Percentiles rank a stretch among this genome's conserved stretches.
phyloP scores from a whole-genome alignment of 2,888 invertebrate genomes.

The Endomychus coccineus region DNA sequence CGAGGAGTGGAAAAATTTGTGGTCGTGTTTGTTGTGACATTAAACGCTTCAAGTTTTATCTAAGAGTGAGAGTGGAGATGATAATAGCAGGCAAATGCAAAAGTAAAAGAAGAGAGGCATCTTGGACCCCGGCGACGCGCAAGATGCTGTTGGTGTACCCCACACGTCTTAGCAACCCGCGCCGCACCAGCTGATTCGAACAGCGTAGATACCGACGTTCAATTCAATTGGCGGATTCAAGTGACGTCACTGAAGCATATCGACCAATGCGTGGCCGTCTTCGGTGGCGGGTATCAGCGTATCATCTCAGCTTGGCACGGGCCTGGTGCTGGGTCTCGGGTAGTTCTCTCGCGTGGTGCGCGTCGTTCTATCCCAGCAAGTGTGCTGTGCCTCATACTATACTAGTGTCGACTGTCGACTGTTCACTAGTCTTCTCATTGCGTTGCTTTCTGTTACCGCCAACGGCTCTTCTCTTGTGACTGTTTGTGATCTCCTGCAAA shows the following conservation, averaged over 20 bases:
- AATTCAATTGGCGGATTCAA: constrained; percentile 34
- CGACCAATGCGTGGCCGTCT: constrained; percentile 44
- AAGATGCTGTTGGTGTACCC: constrained; percentile 21
- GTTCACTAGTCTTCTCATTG: too few relatives aligned
- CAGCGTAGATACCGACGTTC: constrained; percentile 39
- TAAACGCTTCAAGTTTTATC: background rate
- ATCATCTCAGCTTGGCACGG: constrained; percentile 41
- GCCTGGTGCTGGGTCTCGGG: constrained; percentile 33
- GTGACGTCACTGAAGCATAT: constrained; percentile 40
- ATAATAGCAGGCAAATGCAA: too few relatives aligned
- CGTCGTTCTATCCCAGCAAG: constrained; percentile 32
- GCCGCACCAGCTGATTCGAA: constrained; percentile 40
- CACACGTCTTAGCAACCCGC: constrained; percentile 40
- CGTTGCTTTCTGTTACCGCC: background rate
- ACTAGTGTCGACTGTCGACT: too few relatives aligned
- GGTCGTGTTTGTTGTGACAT: background rate
- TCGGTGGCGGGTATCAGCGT: constrained; percentile 41
- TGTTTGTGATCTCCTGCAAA: constrained; percentile 7
- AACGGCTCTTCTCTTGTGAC: too few relatives aligned
- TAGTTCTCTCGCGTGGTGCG: constrained; percentile 39
- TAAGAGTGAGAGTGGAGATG: background rate
- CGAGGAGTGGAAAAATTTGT: too few relatives aligned
- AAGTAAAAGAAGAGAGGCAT: too few relatives aligned
- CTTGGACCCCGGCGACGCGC: constrained; percentile 1
- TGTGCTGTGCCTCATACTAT: too few relatives aligned